A percentile compares a stretch with the other conserved stretches of the same genome.
Evolutionary conservation across 1,140 invertebrate genomes (phyloP).

Genomic region (Nasonia vitripennis): DNA sequence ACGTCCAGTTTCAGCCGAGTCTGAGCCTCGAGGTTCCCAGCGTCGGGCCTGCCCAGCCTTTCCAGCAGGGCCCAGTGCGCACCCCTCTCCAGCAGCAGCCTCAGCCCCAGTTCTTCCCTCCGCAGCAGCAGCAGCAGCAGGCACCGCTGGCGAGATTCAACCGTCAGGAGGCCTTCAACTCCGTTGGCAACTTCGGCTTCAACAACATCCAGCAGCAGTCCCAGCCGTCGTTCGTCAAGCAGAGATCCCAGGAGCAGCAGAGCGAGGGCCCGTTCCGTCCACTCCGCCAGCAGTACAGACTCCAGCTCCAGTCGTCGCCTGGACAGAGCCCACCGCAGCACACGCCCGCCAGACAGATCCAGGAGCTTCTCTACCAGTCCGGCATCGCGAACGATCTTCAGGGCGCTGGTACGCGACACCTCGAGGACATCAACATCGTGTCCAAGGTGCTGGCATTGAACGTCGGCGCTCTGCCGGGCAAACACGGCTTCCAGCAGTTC

Average conservation of each 20-base stretch:
- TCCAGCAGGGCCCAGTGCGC: conserved; percentile 61
- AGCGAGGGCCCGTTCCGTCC: conserved; percentile 51
- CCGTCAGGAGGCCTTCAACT: conserved; percentile 71
- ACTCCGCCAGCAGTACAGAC: conserved; percentile 53
- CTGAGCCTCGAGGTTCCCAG: conserved; percentile 68
- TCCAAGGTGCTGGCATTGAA: conserved; percentile 86
- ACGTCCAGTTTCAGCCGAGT: conserved; percentile 71
- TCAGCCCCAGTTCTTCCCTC: conserved; percentile 67
- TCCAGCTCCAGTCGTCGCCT: conserved; percentile 31
- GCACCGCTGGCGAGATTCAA: conserved; percentile 73
- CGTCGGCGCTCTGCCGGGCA: conserved; percentile 76
- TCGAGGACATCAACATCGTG: conserved; percentile 86
- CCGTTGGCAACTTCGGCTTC: conserved; percentile 77
- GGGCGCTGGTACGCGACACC: conserved; percentile 67
- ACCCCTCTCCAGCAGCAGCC: conserved; percentile 69
- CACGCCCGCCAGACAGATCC: conserved; percentile 78
- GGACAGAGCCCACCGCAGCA: conserved; percentile 42
- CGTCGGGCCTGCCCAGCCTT: conserved; percentile 59
- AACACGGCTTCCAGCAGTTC: conserved; percentile 48
- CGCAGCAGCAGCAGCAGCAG: conserved; percentile 54
- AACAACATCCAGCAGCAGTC: conserved; percentile 69
- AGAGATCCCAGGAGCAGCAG: conserved; percentile 29
- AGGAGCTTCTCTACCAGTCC: conserved; percentile 79
- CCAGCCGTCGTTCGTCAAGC: conserved; percentile 62
- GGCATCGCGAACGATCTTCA: conserved; percentile 74